Evolutionary conservation across 2,113 vertebrate genomes (phyloP).

Genomic region (Limnothrissa miodon): DNA sequence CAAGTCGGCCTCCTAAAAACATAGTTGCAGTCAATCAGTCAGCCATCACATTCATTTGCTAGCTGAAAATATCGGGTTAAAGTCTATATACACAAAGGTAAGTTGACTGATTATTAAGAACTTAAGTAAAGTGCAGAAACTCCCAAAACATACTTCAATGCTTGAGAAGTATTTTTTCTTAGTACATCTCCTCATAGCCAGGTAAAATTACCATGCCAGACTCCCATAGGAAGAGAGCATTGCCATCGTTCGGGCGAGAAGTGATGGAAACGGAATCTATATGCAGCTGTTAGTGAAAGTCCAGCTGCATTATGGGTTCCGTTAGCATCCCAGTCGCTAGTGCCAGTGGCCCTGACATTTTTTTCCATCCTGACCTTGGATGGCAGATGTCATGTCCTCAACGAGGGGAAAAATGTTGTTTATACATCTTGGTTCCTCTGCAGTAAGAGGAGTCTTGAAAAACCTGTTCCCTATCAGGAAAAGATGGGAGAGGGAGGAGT

Average conservation of each 20-base stretch:
- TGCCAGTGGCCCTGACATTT: background rate
- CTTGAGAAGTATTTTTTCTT: too few species aligned
- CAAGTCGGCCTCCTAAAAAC: too few species aligned
- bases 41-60: too few species aligned
- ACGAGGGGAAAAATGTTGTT: conserved; percentile 40
- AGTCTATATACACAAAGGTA: too few species aligned
- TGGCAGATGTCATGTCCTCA: conserved; percentile 7
- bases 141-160: too few species aligned
- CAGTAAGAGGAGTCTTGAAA: conserved; percentile 49
- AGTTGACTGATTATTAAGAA: too few species aligned
- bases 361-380: background rate
- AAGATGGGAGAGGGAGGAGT: conserved; percentile 31
- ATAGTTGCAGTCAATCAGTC: too few species aligned
- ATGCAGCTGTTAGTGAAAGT: conserved; percentile 67
- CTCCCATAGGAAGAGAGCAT: too few species aligned
- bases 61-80: too few species aligned
- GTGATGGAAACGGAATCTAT: conserved; percentile 73
- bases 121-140: too few species aligned
- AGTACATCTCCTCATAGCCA: too few species aligned
- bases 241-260: conserved; percentile 47
- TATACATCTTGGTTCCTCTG: conserved; percentile 50
- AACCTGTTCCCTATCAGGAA: conserved; percentile 52
- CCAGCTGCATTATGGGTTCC: conserved; percentile 84
- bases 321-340: conserved; percentile 72
- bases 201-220: too few species aligned